These are phyloP conservation scores for Ceratoteleas bidentatus DNA, from an alignment of 1,140 invertebrate genomes.

Conservation along the genomic window DNA sequence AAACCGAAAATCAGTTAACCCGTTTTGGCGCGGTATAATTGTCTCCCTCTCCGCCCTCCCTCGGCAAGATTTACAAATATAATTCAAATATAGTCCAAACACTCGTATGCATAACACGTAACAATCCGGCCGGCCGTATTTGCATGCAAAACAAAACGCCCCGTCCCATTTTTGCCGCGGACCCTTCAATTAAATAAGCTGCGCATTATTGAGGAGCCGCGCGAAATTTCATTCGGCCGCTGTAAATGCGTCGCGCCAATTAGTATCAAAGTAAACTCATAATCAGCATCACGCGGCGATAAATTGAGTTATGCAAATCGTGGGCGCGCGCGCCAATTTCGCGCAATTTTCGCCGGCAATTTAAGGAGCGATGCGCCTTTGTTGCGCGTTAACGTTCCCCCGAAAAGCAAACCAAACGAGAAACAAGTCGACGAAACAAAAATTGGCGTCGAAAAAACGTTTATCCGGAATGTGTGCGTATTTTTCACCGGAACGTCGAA, in stretches of 20 bases:
- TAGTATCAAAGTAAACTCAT: slow-evolving; percentile 1
- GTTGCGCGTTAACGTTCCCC: background rate
- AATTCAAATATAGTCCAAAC: background rate
- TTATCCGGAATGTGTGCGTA: slow-evolving; percentile 27
- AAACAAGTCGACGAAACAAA: slow-evolving; percentile 15
- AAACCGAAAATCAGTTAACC: background rate
- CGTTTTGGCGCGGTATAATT: background rate
- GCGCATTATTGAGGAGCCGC: background rate
- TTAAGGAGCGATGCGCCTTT: background rate
- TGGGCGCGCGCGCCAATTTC: background rate
- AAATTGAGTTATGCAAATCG: background rate
- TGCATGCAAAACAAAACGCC: background rate
- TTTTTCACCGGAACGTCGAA: slow-evolving; percentile 31
- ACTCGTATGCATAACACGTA: background rate
- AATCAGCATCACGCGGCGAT: background rate
- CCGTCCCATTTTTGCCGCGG: background rate
- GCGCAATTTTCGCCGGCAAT: background rate
- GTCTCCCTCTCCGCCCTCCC: background rate
- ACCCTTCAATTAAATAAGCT: background rate
- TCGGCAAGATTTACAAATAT: background rate
- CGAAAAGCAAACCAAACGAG: background rate
- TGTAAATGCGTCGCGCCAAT: background rate
- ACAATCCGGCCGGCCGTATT: background rate
- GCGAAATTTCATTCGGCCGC: background rate
- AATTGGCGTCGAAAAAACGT: slow-evolving; percentile 41